Evolutionary conservation across 2,797 vertebrate genomes (phyloP).

Genomic region (Typhlichthys subterraneus): DNA sequence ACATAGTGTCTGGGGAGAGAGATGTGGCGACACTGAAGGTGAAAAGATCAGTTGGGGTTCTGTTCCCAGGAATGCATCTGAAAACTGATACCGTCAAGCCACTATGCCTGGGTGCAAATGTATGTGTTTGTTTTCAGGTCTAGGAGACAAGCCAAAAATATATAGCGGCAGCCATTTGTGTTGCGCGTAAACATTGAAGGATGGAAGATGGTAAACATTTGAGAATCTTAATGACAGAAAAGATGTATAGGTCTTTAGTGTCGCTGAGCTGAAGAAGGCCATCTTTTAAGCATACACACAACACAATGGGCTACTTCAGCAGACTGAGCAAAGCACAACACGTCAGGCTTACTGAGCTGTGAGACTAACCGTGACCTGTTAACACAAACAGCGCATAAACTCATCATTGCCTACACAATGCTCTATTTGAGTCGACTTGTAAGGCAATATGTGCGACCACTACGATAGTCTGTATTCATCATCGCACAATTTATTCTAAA

Average conservation of each 20-base stretch:
- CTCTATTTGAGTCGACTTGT: neutral
- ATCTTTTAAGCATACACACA: constrained; percentile 20
- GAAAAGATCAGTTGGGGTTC: neutral
- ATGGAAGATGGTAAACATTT: neutral
- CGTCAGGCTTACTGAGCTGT: constrained; percentile 33
- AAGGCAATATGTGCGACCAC: no score
- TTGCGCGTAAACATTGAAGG: no score
- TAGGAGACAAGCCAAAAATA: no score
- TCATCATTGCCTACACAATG: constrained; percentile 26
- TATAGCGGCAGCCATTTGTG: no score
- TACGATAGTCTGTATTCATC: no score
- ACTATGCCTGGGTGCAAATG: no score
- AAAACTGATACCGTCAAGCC: no score
- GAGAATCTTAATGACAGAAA: constrained; percentile 4
- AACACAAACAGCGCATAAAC: constrained; percentile 37
- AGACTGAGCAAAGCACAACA: constrained; percentile 36
- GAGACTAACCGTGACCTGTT: constrained; percentile 29
- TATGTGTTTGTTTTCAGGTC: no score
- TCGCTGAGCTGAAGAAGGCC: constrained; percentile 1
- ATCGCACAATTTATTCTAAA: no score
- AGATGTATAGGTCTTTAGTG: neutral
- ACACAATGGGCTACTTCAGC: constrained; percentile 37
- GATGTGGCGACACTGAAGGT: neutral
- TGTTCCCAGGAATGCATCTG: neutral
- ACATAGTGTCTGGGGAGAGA: constrained; percentile 85